phyloP scores from a whole-genome alignment of 2,888 invertebrate species.

The Drosophila siamana region DNA sequence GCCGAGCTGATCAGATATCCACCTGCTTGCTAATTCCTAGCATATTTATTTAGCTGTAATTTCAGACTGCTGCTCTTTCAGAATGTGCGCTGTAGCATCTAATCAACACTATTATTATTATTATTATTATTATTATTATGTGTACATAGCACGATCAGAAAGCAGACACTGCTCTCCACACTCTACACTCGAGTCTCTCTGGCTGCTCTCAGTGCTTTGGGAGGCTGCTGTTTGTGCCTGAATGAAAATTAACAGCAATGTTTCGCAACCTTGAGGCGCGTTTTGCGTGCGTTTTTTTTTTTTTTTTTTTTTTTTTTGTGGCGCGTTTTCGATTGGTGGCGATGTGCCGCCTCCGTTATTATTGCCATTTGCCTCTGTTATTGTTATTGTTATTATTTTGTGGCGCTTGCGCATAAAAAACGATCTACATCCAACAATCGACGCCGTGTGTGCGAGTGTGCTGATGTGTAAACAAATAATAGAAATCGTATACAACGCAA shows the following conservation, averaged over 20 bases:
- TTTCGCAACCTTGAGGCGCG: conserved; percentile 48
- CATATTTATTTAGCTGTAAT: conserved; percentile 13
- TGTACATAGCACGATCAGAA: not conserved
- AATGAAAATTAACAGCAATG: conserved; percentile 50
- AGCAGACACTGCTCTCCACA: not conserved
- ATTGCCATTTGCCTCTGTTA: conserved; percentile 37
- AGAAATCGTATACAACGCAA: conserved; percentile 36
- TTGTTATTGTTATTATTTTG: conserved; percentile 51
- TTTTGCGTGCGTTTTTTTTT: conserved; percentile 34
- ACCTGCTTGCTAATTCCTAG: not conserved
- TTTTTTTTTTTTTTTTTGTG: no score
- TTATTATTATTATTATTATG: not conserved
- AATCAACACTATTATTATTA: not conserved
- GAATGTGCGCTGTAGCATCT: not conserved
- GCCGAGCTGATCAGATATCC: no score
- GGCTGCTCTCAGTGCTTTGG: not conserved
- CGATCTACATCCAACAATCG: not conserved
- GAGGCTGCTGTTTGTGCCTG: conserved; percentile 3
- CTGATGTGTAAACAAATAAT: conserved; percentile 48
- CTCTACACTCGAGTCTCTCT: conserved; percentile 6
- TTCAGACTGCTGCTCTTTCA: not conserved
- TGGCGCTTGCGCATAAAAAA: conserved; percentile 49
- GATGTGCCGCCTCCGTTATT: conserved; percentile 33
- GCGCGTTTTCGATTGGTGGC: conserved; percentile 21
- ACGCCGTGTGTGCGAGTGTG: not conserved